Evolutionary conservation across 2,888 invertebrate genomes (phyloP).

Genomic region (Mycogona germanica): DNA sequence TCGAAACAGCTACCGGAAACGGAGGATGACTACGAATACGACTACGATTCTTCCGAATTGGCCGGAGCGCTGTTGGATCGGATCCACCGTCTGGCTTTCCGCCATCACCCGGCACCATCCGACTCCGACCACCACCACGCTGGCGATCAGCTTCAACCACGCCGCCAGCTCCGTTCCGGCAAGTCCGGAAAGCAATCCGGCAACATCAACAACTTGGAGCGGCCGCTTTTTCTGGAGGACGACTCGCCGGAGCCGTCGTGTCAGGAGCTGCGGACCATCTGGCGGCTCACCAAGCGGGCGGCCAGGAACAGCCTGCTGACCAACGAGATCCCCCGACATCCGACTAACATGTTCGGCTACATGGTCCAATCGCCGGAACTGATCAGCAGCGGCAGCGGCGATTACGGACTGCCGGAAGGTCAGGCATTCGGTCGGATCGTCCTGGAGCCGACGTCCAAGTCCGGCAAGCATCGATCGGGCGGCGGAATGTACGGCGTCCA

Average conservation of each 20-base stretch:
- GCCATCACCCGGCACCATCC: no score
- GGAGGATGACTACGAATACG: no score
- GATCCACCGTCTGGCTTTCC: no score
- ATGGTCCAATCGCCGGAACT: slow-evolving; percentile 1
- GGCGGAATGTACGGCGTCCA: background rate
- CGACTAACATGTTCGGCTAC: slow-evolving; percentile 35
- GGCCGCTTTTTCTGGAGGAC: slow-evolving; percentile 10
- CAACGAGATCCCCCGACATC: slow-evolving; percentile 70
- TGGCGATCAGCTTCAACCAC: no score
- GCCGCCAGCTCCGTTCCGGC: no score
- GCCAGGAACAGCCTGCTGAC: slow-evolving; percentile 74
- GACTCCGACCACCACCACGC: no score
- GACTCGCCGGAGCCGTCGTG: slow-evolving; percentile 55
- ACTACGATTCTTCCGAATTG: no score
- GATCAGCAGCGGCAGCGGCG: background rate
- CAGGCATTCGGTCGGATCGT: slow-evolving; percentile 9
- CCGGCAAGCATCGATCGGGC: background rate
- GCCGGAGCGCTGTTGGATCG: no score
- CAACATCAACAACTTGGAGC: no score
- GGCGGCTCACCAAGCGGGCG: slow-evolving; percentile 81
- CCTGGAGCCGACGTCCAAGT: background rate
- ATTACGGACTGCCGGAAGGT: background rate
- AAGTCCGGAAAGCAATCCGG: no score
- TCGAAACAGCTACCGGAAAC: no score
- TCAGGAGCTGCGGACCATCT: slow-evolving; percentile 78